Evolutionary conservation across 1,140 invertebrate species (phyloP), one percentile per base, ranked within the genome.

Genomic region (Latrodectus geometricus): DNA sequence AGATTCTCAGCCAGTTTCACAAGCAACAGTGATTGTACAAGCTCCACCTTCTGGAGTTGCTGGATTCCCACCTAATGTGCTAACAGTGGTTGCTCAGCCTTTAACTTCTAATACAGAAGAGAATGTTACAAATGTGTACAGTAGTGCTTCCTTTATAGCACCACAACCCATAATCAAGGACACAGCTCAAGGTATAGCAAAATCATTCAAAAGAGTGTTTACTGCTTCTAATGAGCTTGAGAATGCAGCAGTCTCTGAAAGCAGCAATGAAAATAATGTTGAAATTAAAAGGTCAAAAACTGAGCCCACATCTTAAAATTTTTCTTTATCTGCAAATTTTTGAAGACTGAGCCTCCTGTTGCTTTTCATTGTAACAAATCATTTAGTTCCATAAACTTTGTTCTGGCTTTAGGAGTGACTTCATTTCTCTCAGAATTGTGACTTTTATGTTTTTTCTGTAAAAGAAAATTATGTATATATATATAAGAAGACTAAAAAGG

Each of bases 11-110:
- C 61, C 83, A 17, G 12, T 66, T 61, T 69, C 81, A 11, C 87
- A 86, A 74, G 68, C 79, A 11, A 89, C 88, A 23, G 88, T 89
- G 7, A 89, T 89, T 52, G 87, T 89, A 21, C 87, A 88, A 50
- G 87, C 88, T 70, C 87, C 88, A 14, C 56, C 88, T 21, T 54
- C 66, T 66, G 56, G 77, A 11, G 35, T 76, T 5, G 15, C 79
- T 66, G 74, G 83, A 21, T 77, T 78, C 21, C 49, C 74, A 4
- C 61, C 83, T 9, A 78, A 72, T 78, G 75, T 86, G 5, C 20
- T 86, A 50, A 86, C 83, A 69, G 83, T 86, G 21, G 74, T 86
- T 9, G 77, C 74, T 56, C 48, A 73, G 23, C n/a, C 75, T 12
- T 48, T 20, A 68, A 56, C 72, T 17, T 20, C n/a, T 12, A 49